These are phyloP conservation scores for Microtus pennsylvanicus DNA, from an alignment of 2,113 vertebrate genomes.

Conservation along the genomic window DNA sequence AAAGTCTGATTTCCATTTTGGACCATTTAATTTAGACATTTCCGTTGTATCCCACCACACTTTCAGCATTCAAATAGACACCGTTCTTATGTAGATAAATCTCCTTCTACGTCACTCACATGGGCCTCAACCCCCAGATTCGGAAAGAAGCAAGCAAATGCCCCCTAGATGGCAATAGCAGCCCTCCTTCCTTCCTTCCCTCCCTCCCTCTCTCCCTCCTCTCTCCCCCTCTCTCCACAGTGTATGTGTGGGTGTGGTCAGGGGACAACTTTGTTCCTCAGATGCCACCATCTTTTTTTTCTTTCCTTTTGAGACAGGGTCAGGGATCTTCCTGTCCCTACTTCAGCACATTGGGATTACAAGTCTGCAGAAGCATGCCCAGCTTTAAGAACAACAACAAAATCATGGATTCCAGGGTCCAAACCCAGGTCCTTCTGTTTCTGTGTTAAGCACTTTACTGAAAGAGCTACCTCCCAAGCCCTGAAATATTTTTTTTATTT, in stretches of 20 bases:
- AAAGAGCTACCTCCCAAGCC: not conserved
- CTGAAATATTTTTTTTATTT: not conserved
- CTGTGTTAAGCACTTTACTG: too few species aligned
- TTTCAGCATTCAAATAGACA: not conserved
- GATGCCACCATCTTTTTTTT: not conserved
- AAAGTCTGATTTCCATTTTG: not conserved
- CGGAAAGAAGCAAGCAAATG: not conserved
- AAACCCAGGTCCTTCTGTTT: not conserved
- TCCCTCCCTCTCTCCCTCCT: not conserved
- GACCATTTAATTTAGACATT: slow-evolving; percentile 18
- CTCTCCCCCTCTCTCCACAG: not conserved
- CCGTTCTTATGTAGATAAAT: not conserved
- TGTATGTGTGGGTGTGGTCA: not conserved
- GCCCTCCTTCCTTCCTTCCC: not conserved
- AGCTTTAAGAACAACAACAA: not conserved
- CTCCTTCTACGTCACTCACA: not conserved
- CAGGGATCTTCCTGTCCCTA: not conserved
- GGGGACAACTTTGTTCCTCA: not conserved
- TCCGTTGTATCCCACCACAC: not conserved
- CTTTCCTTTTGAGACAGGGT: not conserved
- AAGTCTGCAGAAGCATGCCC: not conserved
- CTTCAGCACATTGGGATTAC: not conserved
- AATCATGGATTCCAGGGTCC: too few species aligned
- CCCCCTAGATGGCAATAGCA: not conserved
- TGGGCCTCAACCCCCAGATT: not conserved